These are phyloP conservation scores for Megamerina dolium DNA, from an alignment of 2,888 invertebrate genomes.

Conservation along the genomic window DNA sequence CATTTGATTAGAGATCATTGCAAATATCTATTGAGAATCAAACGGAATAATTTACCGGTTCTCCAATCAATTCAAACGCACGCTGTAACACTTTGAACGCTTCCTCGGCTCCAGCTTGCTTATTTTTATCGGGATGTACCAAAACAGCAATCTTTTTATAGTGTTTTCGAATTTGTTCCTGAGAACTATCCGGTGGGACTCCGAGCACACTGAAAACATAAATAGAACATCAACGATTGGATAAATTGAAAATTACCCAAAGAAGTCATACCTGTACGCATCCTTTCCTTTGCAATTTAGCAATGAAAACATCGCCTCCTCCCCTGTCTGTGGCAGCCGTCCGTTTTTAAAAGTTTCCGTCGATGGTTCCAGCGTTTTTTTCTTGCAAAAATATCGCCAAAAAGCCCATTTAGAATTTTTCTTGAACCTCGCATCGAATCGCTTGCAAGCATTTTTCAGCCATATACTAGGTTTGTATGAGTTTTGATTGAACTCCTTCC, in stretches of 20 bases:
- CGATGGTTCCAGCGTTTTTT: constrained; percentile 42
- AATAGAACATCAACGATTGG: neutral
- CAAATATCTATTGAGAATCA: too few species aligned
- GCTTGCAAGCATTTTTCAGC: constrained; percentile 41
- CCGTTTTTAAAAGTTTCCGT: constrained; percentile 45
- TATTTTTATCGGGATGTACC: constrained; percentile 95
- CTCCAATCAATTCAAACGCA: constrained; percentile 91
- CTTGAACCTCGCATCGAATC: constrained; percentile 42
- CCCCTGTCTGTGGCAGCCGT: constrained; percentile 76
- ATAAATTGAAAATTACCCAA: constrained; percentile 1
- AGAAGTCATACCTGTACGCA: constrained; percentile 69
- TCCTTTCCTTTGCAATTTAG: constrained; percentile 92
- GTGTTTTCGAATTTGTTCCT: constrained; percentile 91
- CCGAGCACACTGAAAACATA: constrained; percentile 70
- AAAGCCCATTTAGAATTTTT: constrained; percentile 47
- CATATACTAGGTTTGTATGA: constrained; percentile 46
- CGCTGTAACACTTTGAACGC: constrained; percentile 93
- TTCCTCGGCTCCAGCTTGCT: constrained; percentile 91
- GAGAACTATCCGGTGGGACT: constrained; percentile 78
- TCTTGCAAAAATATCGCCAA: constrained; percentile 49
- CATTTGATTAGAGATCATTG: too few species aligned
- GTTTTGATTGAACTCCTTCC: constrained; percentile 44
- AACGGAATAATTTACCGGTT: constrained; percentile 66
- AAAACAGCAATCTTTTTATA: constrained; percentile 90
- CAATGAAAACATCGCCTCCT: constrained; percentile 90